Base-by-base conservation (phyloP, 2,113 vertebrate species). In the Cyanoliseus patagonus region DNA sequence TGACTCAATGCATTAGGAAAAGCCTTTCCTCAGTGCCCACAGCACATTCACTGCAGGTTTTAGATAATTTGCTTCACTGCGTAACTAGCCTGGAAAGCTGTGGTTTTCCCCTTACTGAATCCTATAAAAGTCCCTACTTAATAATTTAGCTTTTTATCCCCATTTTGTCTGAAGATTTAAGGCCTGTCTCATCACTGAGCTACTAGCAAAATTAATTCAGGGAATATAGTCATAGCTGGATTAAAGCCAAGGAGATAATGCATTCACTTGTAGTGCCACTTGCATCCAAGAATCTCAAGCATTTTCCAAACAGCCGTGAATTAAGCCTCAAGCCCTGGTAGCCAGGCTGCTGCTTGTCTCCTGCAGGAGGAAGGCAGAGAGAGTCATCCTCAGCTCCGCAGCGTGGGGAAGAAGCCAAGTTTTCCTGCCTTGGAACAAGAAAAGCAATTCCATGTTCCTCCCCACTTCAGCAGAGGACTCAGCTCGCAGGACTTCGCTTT, bases 131-230 rank as follows among this genome's bases (percentile, higher is more conserved):
- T 82, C 73, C 73, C 80, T 39, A 13, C 57, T 49, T 80, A 1
- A 1, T 92, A 88, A 73, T 69, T 59, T 42, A 90, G 86, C 73
- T 75, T 91, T 91, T 94, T 67, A 94, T 73, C 16, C 81, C 33
- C 25, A 16, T 86, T 94, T 86, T 78, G 37, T 88, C 73, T 68
- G 35, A 74, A 92, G 88, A 82, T 81, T 80, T 77, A 88, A 94
- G 63, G 73, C 82, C 82, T 79, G 80, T 46, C 90, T 92, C 76
- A 82, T 39, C 33, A 7, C 72, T 49, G 80, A 90, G 64, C 90
- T 88, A 33, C 90, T 2, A 63, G 74, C 72, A 69, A 90, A 97
- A 96, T 96, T 93, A 96, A 95, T 92, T 92, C 94, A 91, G 76
- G 80, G 89, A 83, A 88, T 73, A 86, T 69, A 92, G 94, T 64